A percentile compares a stretch with the other conserved stretches of the same genome.
phyloP scores from a whole-genome alignment of 2,113 vertebrate species.

The Morphnarchus princeps region DNA sequence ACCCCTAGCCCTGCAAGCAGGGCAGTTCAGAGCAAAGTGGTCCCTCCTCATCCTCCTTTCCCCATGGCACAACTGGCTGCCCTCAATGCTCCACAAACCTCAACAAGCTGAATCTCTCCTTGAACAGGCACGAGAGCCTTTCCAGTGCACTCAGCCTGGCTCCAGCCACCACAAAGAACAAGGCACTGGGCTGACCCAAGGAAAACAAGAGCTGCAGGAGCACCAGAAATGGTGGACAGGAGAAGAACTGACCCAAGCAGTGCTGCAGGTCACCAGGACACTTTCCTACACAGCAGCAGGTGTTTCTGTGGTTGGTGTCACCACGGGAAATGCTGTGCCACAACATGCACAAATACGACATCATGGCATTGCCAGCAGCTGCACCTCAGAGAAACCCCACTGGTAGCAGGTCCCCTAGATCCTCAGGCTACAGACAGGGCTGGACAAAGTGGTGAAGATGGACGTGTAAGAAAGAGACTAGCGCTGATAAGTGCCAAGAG shows the following conservation, averaged over 20 bases:
- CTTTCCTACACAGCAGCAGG: background rate
- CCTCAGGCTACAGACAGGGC: background rate
- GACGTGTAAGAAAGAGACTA: background rate
- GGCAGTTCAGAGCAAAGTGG: background rate
- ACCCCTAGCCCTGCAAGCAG: background rate
- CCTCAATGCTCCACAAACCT: background rate
- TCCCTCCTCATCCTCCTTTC: background rate
- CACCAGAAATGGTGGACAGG: background rate
- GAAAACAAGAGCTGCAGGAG: background rate
- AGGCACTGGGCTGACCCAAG: background rate
- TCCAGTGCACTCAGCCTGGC: fast-evolving
- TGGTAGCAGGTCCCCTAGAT: background rate
- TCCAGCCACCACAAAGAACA: background rate
- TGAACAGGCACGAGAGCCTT: fast-evolving
- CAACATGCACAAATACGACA: fast-evolving
- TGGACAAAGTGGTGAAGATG: background rate
- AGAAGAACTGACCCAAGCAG: background rate
- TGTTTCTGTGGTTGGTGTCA: background rate
- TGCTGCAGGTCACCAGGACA: background rate
- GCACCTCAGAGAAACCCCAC: background rate
- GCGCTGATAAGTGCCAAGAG: background rate
- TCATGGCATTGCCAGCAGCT: background rate
- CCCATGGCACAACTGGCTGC: fast-evolving
- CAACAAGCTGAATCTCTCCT: background rate
- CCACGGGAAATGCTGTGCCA: fast-evolving